Evolutionary conservation across 1,140 invertebrate genomes (phyloP), one percentile per base, ranked within the genome.

Genomic region (Tyrophagus putrescentiae): DNA sequence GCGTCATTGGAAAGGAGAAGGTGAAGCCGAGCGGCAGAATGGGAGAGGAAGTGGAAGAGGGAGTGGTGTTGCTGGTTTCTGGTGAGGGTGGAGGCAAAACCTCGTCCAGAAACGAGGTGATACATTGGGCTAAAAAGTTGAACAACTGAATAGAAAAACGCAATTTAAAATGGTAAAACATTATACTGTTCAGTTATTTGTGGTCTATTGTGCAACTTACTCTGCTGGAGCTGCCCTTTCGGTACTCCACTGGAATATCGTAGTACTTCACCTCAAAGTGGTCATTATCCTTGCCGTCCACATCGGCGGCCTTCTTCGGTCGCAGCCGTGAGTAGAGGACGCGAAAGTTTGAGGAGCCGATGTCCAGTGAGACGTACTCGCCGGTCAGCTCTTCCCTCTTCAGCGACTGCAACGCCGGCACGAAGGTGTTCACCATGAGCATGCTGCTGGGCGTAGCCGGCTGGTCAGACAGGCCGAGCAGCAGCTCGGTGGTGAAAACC

Each of bases 261-360:
- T 77, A 83, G 45, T 81, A 78, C 63, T 79, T 77, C 69, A 73
- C 79, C 66, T 67, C 76, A 72, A 75, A 80, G 60, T 79, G 76
- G 13, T 80, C 76, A 61, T 76, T 68, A 56, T 76, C 70, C 7
- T 13, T 39, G 36, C 21, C 13, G 36, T 39, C 45, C 31, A 25
- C 45, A 7, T 21, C 31, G 7, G 45, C 18, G 31, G 23, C 23
- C 18, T 48, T 71, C 65, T 16, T 71, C 63, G 42, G 25, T 77
- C 73, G 68, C 36, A 87, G 67, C 41, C 77, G 72, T 50, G 85
- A 69, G 9, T 82, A 72, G 18, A 86, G 73, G 1, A 87, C 80
- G 9, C 85, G 75, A 69, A 86, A 87, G 70, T 88, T 85, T 1
- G 84, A 87, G 1, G 83, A 84, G 3, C 85, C 85, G 4, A 87